A percentile compares a stretch with the other conserved stretches of the same genome.
phyloP scores from a whole-genome alignment of 2,797 vertebrate genomes.

The Aldrovandia affinis region DNA sequence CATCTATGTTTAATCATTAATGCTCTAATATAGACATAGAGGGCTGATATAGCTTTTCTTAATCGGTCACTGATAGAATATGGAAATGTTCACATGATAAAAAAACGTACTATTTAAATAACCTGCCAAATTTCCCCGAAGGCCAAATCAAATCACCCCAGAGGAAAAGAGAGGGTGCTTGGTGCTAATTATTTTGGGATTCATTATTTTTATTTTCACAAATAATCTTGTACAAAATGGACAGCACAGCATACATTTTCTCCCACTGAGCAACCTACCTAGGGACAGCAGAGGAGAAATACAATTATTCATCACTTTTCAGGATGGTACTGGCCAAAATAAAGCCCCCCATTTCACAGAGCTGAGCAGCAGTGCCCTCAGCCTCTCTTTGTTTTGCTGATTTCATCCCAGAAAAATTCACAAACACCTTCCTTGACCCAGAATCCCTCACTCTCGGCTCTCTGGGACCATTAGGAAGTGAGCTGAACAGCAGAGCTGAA shows the following conservation, averaged over 20 bases:
- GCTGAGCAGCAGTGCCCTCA: background rate
- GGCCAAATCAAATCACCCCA: too few species aligned
- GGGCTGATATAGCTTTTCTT: too few species aligned
- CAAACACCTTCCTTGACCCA: slow-evolving; percentile 34
- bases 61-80: background rate
- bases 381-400: slow-evolving; percentile 14
- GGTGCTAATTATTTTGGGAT: too few species aligned
- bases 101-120: background rate
- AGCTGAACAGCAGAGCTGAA: background rate
- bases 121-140: background rate
- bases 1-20: background rate
- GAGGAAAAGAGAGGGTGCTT: background rate
- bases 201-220: too few species aligned
- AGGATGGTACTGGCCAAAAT: background rate
- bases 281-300: background rate
- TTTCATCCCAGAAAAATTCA: slow-evolving; percentile 15
- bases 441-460: slow-evolving; percentile 17
- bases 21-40: background rate
- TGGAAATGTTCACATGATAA: background rate
- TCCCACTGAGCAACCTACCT: background rate
- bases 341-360: background rate
- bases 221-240: too few species aligned
- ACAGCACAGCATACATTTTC: too few species aligned
- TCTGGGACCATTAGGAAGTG: slow-evolving; percentile 21
- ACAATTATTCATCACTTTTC: background rate